Evolutionary conservation across 2,797 vertebrate species (phyloP), one percentile per base, ranked within the genome.

Genomic region (Hapalemur alaotrensis): DNA sequence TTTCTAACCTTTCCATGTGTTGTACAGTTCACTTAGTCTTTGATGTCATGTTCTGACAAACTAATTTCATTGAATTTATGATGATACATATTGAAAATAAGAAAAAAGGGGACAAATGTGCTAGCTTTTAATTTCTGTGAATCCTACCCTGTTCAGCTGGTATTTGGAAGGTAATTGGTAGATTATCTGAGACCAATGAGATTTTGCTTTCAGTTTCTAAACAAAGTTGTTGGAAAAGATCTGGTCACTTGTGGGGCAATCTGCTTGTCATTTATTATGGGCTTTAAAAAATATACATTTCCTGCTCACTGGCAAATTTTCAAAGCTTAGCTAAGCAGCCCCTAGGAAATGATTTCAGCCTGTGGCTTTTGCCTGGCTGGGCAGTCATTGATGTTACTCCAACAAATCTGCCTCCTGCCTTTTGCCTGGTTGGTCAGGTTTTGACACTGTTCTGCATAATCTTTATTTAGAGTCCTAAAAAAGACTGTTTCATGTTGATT

Each of bases 151-250:
- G 2, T 79, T 85, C 63, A 41, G 32, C 65, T 61, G 41, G 46
- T 22, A 22, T 67, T 89, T 67, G 50, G 63, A 38, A 41, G 4
- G 13, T 91, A 91, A 67, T 92, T 73, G 78, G 54, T 82, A 63
- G 50, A 38, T 43, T 63, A 87, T 28, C 41, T 76, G 50, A 95
- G 38, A 13, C 50, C 54, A 83, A 25, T 52, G 41, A 89, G 86
- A 93, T 85, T 94, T 80, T 52, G 14, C 10, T 90, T 95, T 80
- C 25, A 43, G 1, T 91, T 91, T 91, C n/a, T 43, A 91, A 93
- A 75, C 63, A 79, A n/a, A 92, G 35, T 61, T 80, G 25, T 73
- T 88, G 43, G 30, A 86, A 78, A 91, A 23, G 4, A 65, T 73
- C 23, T 69, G 23, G 41, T 95, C 38, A 84, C 48, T 79, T 84